A percentile compares a stretch with the other conserved stretches of the same genome.
Evolutionary conservation across 2,797 vertebrate species (phyloP).

Genomic region (Petrocephalus sullivani): DNA sequence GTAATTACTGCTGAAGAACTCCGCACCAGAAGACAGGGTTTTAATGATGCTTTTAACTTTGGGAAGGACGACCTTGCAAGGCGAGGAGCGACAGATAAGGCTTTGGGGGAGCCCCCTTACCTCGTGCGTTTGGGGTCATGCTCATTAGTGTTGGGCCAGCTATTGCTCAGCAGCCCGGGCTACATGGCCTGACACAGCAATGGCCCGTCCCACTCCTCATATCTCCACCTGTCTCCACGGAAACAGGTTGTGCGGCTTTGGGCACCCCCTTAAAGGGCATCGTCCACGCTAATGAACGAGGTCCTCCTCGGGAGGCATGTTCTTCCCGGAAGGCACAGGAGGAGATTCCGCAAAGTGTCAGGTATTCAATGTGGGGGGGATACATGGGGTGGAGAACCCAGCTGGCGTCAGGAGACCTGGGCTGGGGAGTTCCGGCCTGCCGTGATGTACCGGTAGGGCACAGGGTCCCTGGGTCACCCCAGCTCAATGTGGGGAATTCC

Average conservation of each 20-base stretch:
- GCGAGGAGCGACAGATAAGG: constrained; percentile 48
- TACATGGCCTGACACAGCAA: constrained; percentile 49
- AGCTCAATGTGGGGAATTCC: too few species aligned
- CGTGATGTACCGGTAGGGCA: constrained; percentile 22
- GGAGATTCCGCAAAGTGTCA: neutral
- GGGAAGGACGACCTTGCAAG: constrained; percentile 33
- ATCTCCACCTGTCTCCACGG: constrained; percentile 24
- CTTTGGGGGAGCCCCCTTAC: constrained; percentile 29
- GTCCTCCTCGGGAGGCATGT: constrained; percentile 23
- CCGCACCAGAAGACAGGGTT: constrained; percentile 32
- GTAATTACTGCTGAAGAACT: constrained; percentile 36
- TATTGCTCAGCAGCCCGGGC: constrained; percentile 44
- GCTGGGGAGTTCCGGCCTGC: neutral
- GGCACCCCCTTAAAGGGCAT: constrained; percentile 40
- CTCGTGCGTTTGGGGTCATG: constrained; percentile 51
- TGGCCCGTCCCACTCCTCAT: constrained; percentile 50
- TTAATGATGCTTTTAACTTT: constrained; percentile 52
- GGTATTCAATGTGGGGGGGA: neutral
- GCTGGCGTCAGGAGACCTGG: neutral
- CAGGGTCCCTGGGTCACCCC: neutral
- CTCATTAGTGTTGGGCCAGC: constrained; percentile 53
- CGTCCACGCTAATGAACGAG: constrained; percentile 58
- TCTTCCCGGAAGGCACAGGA: neutral
- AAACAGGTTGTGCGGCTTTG: constrained; percentile 48
- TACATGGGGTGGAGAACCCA: neutral